These are phyloP conservation scores for Neosalanx taihuensis DNA, from an alignment of 2,797 vertebrate genomes.

Conservation along the genomic window DNA sequence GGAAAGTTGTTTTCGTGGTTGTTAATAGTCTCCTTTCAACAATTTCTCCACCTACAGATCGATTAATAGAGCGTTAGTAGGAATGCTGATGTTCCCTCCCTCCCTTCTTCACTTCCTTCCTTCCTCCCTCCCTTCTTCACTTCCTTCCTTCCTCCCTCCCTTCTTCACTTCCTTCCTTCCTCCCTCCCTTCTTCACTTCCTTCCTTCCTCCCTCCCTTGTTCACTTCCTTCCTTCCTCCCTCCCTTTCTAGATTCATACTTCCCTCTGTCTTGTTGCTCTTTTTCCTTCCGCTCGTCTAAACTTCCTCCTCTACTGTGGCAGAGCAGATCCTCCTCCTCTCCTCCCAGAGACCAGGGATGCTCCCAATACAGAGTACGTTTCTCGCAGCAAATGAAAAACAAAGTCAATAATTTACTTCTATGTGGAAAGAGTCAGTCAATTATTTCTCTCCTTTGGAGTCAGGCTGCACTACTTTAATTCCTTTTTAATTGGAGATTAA, in stretches of 20 bases:
- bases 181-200: neutral
- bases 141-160: neutral
- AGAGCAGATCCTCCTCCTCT: conserved; percentile 16
- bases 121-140: neutral
- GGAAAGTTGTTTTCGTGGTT: too few relatives aligned
- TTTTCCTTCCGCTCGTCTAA: neutral
- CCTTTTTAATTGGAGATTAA: conserved; percentile 68
- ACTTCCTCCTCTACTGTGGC: conserved; percentile 9
- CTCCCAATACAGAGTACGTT: neutral
- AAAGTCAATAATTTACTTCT: conserved; percentile 67
- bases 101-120: neutral
- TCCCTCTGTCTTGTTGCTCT: neutral
- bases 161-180: neutral
- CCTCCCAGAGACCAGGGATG: conserved; percentile 16
- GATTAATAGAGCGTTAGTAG: too few relatives aligned
- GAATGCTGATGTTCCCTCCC: neutral
- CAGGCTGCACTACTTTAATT: conserved; percentile 53
- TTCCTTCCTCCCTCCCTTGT: neutral
- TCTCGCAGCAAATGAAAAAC: conserved; percentile 48
- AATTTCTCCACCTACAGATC: neutral
- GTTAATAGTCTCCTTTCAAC: too few relatives aligned
- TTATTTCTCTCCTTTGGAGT: conserved; percentile 53
- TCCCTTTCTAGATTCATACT: neutral
- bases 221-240: conserved; percentile 4
- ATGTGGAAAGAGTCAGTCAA: conserved; percentile 53